These are phyloP conservation scores for Euplagia quadripunctaria DNA, from an alignment of 2,888 invertebrate genomes.

Conservation along the genomic window DNA sequence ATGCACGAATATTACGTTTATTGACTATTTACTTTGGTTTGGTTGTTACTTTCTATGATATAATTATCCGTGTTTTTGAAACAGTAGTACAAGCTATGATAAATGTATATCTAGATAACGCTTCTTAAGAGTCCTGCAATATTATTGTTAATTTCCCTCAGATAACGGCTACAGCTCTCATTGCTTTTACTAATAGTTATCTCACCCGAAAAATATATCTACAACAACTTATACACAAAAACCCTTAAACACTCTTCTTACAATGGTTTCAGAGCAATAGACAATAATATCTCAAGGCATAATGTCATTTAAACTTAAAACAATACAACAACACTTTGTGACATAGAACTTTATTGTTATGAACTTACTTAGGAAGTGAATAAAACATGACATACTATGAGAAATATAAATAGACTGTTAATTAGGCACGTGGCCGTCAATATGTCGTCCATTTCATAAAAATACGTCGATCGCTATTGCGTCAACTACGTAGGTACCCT, in stretches of 20 bases:
- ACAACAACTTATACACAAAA: no score
- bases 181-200: no score
- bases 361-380: constrained; percentile 35
- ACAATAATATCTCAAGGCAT: neutral
- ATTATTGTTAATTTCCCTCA: no score
- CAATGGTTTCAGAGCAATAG: neutral
- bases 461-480: constrained; percentile 23
- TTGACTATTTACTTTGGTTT: no score
- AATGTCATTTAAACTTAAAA: neutral
- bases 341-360: neutral
- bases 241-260: neutral
- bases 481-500: neutral
- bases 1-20: no score
- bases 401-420: constrained; percentile 17
- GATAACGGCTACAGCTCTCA: no score
- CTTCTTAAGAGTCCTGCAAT: no score
- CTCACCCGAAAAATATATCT: no score
- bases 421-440: constrained; percentile 39
- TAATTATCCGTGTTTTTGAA: no score
- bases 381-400: constrained; percentile 50
- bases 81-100: no score
- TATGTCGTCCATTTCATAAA: constrained; percentile 35
- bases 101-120: no score
- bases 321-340: neutral
- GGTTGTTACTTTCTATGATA: no score